A percentile compares a stretch with the other conserved stretches of the same genome.
Evolutionary conservation across 2,113 vertebrate genomes (phyloP).

Genomic region (Choloepus hoffmanni): DNA sequence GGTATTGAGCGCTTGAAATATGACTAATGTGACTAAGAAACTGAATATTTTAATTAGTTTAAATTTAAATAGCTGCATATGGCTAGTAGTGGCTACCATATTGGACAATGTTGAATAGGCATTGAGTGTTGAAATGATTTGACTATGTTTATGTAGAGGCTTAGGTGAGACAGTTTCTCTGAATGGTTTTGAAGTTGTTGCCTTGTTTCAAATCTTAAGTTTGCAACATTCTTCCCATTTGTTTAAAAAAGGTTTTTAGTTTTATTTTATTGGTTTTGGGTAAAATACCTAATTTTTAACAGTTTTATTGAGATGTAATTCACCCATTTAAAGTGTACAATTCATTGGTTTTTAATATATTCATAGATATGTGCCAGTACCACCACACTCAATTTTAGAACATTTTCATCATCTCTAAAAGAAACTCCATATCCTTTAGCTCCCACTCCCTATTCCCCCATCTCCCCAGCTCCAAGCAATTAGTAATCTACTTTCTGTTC

Average conservation of each 20-base stretch:
- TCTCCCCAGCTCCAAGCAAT: background rate
- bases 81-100: background rate
- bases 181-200: conserved; percentile 19
- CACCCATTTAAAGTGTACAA: background rate
- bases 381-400: background rate
- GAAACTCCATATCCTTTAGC: background rate
- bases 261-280: background rate
- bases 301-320: background rate
- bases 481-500: background rate
- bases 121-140: background rate
- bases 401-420: background rate
- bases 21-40: background rate
- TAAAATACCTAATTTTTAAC: background rate
- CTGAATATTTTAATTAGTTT: background rate
- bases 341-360: background rate
- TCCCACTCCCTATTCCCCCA: background rate
- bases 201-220: conserved; percentile 31
- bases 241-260: background rate
- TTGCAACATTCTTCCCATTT: conserved; percentile 23
- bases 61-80: background rate
- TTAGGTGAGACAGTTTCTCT: background rate
- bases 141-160: background rate
- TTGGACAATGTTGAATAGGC: background rate
- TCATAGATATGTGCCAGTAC: background rate
- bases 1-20: background rate